These are phyloP conservation scores for Cyprinodon diabolis DNA, from an alignment of 2,797 vertebrate genomes.

Conservation along the genomic window DNA sequence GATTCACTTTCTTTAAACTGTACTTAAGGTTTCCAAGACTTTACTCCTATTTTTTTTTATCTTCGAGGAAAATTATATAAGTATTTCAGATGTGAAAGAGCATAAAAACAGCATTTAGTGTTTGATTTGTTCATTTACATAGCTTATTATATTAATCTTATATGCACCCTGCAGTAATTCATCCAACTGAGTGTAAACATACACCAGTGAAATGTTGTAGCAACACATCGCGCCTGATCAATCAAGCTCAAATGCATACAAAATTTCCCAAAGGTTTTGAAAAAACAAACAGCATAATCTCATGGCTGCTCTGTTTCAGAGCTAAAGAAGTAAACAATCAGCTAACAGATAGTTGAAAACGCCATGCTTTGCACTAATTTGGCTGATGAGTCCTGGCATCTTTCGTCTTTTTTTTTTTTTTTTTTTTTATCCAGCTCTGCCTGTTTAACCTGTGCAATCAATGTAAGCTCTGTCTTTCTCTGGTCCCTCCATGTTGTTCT, in stretches of 20 bases:
- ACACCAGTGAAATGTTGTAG: constrained; percentile 70
- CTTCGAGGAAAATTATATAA: constrained; percentile 29
- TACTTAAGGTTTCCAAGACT: constrained; percentile 3
- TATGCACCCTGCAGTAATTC: constrained; percentile 68
- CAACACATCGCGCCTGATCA: constrained; percentile 75
- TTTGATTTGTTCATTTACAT: constrained; percentile 73
- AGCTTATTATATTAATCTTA: constrained; percentile 70
- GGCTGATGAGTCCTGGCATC: constrained; percentile 78
- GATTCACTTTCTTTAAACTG: not conserved
- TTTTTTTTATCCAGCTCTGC: constrained; percentile 64
- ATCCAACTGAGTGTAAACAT: constrained; percentile 69
- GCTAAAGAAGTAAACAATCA: constrained; percentile 67
- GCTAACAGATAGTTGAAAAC: constrained; percentile 64
- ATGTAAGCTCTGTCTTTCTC: constrained; percentile 79
- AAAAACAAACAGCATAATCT: constrained; percentile 77
- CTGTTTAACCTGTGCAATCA: constrained; percentile 78
- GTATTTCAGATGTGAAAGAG: constrained; percentile 56
- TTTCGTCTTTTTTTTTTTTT: constrained; percentile 58
- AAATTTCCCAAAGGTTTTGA: constrained; percentile 79
- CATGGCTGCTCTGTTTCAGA: constrained; percentile 65
- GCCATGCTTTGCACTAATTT: constrained; percentile 74
- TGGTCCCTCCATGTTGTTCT: constrained; percentile 56
- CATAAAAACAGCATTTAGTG: constrained; percentile 57
- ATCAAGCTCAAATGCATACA: constrained; percentile 74
- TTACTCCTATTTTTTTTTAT: constrained; percentile 14